These are phyloP conservation scores for Limnothrissa miodon DNA, from an alignment of 2,113 vertebrate genomes.

Conservation along the genomic window DNA sequence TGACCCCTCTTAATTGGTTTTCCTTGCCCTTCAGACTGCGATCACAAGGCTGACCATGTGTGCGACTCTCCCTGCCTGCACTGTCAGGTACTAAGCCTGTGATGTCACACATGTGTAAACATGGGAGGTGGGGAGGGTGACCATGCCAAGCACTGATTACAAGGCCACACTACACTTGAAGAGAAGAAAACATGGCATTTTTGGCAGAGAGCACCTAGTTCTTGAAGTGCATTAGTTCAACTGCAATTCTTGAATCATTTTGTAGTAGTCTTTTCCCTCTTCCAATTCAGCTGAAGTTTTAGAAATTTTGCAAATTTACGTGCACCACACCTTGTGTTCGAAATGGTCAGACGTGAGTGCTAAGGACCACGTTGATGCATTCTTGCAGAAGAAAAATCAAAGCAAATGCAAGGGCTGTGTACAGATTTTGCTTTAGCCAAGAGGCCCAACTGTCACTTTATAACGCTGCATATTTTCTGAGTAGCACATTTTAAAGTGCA, in stretches of 20 bases:
- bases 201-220: background rate
- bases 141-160: background rate
- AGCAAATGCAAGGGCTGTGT: background rate
- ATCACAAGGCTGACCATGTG: slow-evolving; percentile 38
- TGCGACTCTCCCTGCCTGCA: slow-evolving; percentile 19
- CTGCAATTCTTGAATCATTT: background rate
- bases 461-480: background rate
- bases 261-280: background rate
- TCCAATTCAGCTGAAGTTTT: background rate
- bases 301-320: background rate
- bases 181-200: background rate
- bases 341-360: background rate
- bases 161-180: background rate
- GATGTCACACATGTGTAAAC: background rate
- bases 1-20: slow-evolving; percentile 64
- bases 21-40: slow-evolving; percentile 32
- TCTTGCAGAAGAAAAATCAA: background rate
- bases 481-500: background rate
- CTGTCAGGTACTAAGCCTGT: slow-evolving; percentile 11
- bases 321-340: background rate
- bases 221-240: background rate
- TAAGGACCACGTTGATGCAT: background rate
- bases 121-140: background rate
- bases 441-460: background rate
- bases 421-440: background rate